A percentile compares a stretch with the other conserved stretches of the same genome.
phyloP scores from a whole-genome alignment of 2,113 vertebrate genomes.

The Gymnogyps californianus region DNA sequence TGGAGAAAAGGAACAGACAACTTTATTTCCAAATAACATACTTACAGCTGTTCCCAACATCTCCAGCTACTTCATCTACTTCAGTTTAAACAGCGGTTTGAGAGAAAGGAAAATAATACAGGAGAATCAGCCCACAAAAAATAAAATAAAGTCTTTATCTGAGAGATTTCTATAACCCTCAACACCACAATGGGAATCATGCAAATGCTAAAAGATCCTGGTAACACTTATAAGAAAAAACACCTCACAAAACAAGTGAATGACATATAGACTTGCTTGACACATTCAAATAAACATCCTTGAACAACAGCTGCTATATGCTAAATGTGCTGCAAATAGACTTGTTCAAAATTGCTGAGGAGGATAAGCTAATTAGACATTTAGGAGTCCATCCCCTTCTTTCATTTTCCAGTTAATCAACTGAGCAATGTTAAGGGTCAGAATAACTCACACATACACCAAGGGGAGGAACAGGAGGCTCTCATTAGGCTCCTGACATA shows the following conservation, averaged over 20 bases:
- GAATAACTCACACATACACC: background rate
- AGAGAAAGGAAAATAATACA: background rate
- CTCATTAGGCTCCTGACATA: background rate
- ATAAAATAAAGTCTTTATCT: background rate
- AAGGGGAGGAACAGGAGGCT: background rate
- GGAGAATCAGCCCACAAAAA: background rate
- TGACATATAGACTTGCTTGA: background rate
- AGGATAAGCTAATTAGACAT: background rate
- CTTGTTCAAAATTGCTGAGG: background rate
- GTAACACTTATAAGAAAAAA: background rate
- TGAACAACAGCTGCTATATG: background rate
- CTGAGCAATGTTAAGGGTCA: background rate
- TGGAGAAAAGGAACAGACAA: background rate
- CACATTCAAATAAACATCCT: background rate
- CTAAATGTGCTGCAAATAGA: background rate
- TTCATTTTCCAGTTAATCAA: conserved; percentile 8
- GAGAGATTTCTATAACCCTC: background rate
- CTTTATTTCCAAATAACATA: background rate
- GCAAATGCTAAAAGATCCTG: background rate
- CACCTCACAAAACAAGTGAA: background rate
- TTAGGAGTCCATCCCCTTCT: background rate
- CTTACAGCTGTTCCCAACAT: background rate
- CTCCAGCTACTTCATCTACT: background rate
- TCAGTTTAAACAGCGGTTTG: background rate
- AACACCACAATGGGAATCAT: background rate